These are phyloP conservation scores for Cichladusa arquata DNA, from an alignment of 2,113 vertebrate species.

Conservation along the genomic window DNA sequence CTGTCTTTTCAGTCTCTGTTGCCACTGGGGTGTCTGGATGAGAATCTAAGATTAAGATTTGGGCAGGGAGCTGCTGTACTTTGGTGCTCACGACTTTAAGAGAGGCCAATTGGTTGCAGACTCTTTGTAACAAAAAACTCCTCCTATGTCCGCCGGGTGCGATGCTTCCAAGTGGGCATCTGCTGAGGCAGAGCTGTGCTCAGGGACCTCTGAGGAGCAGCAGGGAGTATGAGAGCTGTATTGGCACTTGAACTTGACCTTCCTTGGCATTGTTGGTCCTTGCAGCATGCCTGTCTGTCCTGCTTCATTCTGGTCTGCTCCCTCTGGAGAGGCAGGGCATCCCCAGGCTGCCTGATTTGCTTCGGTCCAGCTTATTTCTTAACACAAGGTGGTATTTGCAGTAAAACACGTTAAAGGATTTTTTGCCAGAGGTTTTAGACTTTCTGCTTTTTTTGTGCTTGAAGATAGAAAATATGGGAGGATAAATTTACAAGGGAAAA, in stretches of 20 bases:
- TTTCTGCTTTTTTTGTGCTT: conserved; percentile 46
- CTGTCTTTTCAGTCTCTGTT: background rate
- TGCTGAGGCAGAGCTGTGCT: background rate
- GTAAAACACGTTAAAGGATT: conserved; percentile 23
- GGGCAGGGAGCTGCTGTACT: background rate
- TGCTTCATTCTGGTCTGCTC: background rate
- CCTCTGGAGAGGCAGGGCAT: background rate
- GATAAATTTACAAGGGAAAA: conserved; percentile 33
- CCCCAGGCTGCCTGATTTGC: conserved; percentile 14
- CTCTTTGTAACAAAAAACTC: background rate
- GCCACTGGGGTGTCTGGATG: background rate
- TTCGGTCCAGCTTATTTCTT: background rate
- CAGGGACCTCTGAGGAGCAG: background rate
- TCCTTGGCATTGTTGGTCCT: background rate
- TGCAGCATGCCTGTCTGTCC: background rate
- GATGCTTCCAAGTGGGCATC: background rate
- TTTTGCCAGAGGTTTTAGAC: conserved; percentile 28
- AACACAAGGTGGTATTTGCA: background rate
- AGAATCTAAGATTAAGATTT: background rate
- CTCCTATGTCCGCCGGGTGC: rapidly evolving
- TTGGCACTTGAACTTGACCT: background rate
- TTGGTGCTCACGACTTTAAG: background rate
- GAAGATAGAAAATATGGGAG: background rate
- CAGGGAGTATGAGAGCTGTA: background rate
- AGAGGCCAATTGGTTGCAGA: background rate